Evolutionary conservation across 2,113 vertebrate genomes (phyloP).

Genomic region (Tragulus kanchil): DNA sequence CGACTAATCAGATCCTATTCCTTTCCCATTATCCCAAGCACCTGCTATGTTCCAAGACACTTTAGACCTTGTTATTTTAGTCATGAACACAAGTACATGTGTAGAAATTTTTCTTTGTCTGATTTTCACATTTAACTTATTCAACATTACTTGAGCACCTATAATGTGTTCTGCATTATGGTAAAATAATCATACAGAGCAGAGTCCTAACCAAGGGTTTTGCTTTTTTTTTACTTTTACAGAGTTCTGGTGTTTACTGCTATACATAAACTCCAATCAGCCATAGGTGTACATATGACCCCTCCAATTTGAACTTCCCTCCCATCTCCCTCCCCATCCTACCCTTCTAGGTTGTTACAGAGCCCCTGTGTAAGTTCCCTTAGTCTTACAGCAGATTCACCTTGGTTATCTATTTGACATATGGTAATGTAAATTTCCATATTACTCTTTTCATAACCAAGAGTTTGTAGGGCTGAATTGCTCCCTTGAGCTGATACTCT

Average conservation of each 20-base stretch:
- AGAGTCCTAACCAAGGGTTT: background rate
- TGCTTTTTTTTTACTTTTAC: too few species aligned
- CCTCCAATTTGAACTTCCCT: too few species aligned
- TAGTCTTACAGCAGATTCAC: too few species aligned
- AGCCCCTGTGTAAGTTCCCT: too few species aligned
- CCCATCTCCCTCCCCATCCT: too few species aligned
- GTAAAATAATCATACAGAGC: background rate
- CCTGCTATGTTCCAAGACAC: background rate
- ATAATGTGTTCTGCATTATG: background rate
- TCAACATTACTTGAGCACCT: background rate
- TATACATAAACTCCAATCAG: too few species aligned
- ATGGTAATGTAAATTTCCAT: too few species aligned
- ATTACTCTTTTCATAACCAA: background rate
- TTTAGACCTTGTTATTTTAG: background rate
- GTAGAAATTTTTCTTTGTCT: background rate
- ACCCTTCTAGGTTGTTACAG: too few species aligned
- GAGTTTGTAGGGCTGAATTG: background rate
- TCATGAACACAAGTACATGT: background rate
- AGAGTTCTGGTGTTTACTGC: too few species aligned
- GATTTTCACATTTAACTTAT: background rate
- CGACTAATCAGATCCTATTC: background rate
- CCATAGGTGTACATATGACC: too few species aligned
- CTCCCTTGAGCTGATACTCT: background rate
- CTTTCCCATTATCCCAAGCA: background rate
- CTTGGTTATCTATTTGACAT: too few species aligned